These are phyloP conservation scores for Ormyrus pomaceus DNA, from an alignment of 2,888 invertebrate genomes.

Conservation along the genomic window DNA sequence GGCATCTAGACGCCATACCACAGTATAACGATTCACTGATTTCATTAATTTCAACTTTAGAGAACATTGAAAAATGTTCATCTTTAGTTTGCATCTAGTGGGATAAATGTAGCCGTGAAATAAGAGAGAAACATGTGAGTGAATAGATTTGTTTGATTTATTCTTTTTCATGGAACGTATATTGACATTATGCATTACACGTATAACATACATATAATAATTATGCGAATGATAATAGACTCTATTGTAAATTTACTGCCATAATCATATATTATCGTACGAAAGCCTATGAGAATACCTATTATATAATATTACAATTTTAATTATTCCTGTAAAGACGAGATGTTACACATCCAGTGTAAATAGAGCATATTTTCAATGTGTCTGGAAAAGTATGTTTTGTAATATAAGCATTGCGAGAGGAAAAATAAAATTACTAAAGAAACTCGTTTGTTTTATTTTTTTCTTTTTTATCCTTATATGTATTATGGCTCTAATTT, in stretches of 20 bases:
- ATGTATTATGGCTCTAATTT: background rate
- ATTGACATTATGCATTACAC: constrained; percentile 62
- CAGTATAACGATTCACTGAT: constrained; percentile 23
- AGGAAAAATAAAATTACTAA: constrained; percentile 73
- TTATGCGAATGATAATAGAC: constrained; percentile 67
- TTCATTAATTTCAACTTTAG: constrained; percentile 33
- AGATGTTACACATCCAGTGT: constrained; percentile 72
- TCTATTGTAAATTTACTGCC: constrained; percentile 76
- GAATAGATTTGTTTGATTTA: constrained; percentile 44
- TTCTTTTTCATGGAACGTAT: constrained; percentile 56
- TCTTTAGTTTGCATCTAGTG: constrained; percentile 31
- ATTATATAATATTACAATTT: constrained; percentile 65
- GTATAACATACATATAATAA: constrained; percentile 64
- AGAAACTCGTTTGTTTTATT: constrained; percentile 55
- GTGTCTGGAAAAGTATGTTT: constrained; percentile 76
- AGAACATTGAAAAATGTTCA: constrained; percentile 20
- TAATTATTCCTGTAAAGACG: constrained; percentile 72
- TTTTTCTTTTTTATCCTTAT: constrained; percentile 30
- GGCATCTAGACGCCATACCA: constrained; percentile 44
- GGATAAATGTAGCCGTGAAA: constrained; percentile 36
- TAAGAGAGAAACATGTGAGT: constrained; percentile 25
- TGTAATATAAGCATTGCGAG: constrained; percentile 75
- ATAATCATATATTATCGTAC: constrained; percentile 72
- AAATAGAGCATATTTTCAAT: constrained; percentile 76
- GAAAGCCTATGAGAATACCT: constrained; percentile 72